Evolutionary conservation across 2,797 vertebrate species (phyloP), one percentile per base, ranked within the genome.

Genomic region (Leptodactylus fallax): DNA sequence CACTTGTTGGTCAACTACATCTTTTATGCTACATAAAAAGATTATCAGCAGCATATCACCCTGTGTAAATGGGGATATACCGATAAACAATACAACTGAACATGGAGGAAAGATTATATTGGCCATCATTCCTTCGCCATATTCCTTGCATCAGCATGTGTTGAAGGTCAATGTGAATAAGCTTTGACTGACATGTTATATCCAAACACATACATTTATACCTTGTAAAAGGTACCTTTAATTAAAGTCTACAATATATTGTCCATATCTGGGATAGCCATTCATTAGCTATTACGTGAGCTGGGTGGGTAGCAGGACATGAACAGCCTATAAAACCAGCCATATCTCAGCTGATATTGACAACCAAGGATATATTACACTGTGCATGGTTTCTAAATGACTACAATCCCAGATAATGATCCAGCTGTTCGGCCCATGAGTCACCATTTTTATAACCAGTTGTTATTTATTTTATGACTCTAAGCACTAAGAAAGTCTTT

Each of bases 301-400:
- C 74, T 25, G 74, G 74, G 74, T 53, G 74, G 49, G 74, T 53
- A 47, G 74, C 74, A 77, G 74, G 47, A 77, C 36, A 21, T 47
- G 71, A 72, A 21, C 49, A 1, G 74, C 49, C 49, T 77, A 51
- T 77, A 77, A 77, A 77, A 77, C 10, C 74, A 0, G 74, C 74
- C 49, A 77, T 77, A 77, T 77, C 74, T 77, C 74, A 23, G 74
- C 74, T 77, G 74, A 77, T 77, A 77, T 77, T 77, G 74, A 77
- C 49, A 77, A 51, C 5, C 12, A 21, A 53, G 74, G 21, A 53
- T 77, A 77, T 23, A 77, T 77, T 77, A 53, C 74, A 11, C 49
- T 53, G 47, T 77, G 45, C 74, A 53, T 23, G 49, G 19, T 53
- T 51, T 23, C 74, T 53, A 77, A 77, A 77, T 77, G n/a, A 47